Percentiles rank a stretch among this genome's conserved stretches.
Conservation (phyloP, 30 jellyfish, hydroid and myxozoan genomes). For the Hydractinia symbiolongicarpus region DNA sequence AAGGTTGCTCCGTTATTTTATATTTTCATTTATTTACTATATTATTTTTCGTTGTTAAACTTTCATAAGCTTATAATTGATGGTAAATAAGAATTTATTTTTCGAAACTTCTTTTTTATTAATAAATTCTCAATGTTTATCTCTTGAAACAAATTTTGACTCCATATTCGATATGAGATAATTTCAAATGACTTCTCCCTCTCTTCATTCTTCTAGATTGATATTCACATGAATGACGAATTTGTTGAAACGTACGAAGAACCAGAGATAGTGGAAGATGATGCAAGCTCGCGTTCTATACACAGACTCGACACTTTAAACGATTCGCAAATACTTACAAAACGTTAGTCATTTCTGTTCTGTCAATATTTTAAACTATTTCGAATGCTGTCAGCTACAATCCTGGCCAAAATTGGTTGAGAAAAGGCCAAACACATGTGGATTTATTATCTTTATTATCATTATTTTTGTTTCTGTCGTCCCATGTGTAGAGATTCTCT, state of each 20-base stretch:
- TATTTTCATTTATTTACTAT: not conserved
- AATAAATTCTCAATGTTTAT: no score
- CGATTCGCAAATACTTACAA: not conserved
- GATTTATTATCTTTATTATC: no score
- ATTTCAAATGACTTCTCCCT: not conserved
- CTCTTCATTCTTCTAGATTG: conserved; percentile 21
- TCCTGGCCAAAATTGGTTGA: no score
- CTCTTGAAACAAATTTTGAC: no score
- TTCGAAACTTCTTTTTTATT: no score
- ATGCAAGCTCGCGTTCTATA: not conserved
- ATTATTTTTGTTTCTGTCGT: no score
- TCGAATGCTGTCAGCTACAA: no score
- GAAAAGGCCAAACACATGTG: no score
- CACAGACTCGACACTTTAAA: not conserved
- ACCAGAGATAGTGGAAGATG: conserved; percentile 5
- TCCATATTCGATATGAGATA: no score
- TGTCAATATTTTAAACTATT: no score
- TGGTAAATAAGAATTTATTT: no score
- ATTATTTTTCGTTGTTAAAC: not conserved
- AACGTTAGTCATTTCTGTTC: not conserved
- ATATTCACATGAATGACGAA: conserved; percentile 60
- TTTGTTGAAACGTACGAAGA: conserved; percentile 47
- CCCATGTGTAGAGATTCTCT: no score
- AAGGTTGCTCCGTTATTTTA: conserved; percentile 9
- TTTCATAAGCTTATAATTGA: not conserved